These are phyloP conservation scores for Archaeoteleia sp. DNA, from an alignment of 2,888 invertebrate genomes.

Conservation along the genomic window DNA sequence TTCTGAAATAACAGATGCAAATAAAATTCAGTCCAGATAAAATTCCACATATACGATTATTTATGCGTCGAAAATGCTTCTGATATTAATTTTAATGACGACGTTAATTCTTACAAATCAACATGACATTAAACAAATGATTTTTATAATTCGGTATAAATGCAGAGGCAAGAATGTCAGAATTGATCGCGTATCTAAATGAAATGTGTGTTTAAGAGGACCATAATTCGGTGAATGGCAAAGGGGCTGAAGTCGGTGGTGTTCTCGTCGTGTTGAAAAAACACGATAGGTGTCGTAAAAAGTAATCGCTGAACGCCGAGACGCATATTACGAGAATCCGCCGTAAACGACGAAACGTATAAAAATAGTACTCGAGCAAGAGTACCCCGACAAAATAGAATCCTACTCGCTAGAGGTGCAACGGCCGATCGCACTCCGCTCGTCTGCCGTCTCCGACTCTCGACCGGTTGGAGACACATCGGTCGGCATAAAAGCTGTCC, in stretches of 20 bases:
- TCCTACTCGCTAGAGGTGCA: conserved; percentile 55
- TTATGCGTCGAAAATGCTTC: too few relatives aligned
- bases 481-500: conserved; percentile 59
- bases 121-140: too few relatives aligned
- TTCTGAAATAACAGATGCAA: too few relatives aligned
- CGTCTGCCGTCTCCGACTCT: conserved; percentile 52
- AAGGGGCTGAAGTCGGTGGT: background rate
- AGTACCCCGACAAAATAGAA: conserved; percentile 52
- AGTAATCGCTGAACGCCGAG: conserved; percentile 42
- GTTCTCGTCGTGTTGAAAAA: background rate
- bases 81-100: too few relatives aligned
- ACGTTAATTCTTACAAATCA: too few relatives aligned
- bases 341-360: conserved; percentile 51
- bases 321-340: conserved; percentile 48
- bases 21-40: too few relatives aligned
- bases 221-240: background rate
- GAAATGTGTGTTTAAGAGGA: too few relatives aligned
- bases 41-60: too few relatives aligned
- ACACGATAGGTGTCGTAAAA: conserved; percentile 25
- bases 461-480: conserved; percentile 58
- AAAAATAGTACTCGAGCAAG: conserved; percentile 48
- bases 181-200: too few relatives aligned
- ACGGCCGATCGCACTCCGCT: conserved; percentile 55
- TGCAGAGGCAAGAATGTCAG: too few relatives aligned
- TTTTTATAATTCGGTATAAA: too few relatives aligned